Percentiles rank a stretch among this genome's conserved stretches.
These are phyloP conservation scores for Entomobrya proxima DNA, from an alignment of 2,888 invertebrate genomes.

Conservation along the genomic window DNA sequence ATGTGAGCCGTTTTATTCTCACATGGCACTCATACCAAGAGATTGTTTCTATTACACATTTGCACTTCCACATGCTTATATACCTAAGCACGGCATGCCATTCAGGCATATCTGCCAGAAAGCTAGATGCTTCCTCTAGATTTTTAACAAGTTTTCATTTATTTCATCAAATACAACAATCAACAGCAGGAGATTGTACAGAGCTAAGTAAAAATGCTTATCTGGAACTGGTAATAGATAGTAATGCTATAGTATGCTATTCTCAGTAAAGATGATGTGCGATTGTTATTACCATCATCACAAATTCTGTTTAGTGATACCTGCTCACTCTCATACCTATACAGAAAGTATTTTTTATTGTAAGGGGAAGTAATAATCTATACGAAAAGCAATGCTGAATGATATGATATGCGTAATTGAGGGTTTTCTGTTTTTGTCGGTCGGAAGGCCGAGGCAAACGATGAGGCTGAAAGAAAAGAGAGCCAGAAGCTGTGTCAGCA, in stretches of 20 bases:
- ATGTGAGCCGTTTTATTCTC: constrained; percentile 49
- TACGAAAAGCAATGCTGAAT: background rate
- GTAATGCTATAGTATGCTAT: constrained; percentile 13
- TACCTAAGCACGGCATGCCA: background rate
- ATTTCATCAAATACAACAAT: constrained; percentile 59
- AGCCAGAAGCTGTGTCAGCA: constrained; percentile 14
- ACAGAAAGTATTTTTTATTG: background rate
- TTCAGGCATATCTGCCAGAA: constrained; percentile 5
- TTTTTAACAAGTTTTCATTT: constrained; percentile 48
- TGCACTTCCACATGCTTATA: background rate
- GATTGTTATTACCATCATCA: constrained; percentile 35
- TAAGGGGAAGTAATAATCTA: background rate
- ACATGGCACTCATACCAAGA: constrained; percentile 2
- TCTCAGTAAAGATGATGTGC: constrained; percentile 36
- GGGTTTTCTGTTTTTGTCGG: constrained; percentile 57
- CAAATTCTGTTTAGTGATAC: constrained; percentile 36
- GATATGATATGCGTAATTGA: constrained; percentile 37
- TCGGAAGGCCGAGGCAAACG: background rate
- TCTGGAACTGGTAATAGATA: constrained; percentile 53
- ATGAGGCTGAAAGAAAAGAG: constrained; percentile 4
- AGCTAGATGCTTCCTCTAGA: background rate
- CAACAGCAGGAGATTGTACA: constrained; percentile 37
- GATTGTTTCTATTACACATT: background rate
- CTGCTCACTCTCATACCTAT: background rate
- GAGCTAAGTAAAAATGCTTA: constrained; percentile 1